phyloP scores from a whole-genome alignment of 2,888 invertebrate species.

The Platynereis dumerilii region DNA sequence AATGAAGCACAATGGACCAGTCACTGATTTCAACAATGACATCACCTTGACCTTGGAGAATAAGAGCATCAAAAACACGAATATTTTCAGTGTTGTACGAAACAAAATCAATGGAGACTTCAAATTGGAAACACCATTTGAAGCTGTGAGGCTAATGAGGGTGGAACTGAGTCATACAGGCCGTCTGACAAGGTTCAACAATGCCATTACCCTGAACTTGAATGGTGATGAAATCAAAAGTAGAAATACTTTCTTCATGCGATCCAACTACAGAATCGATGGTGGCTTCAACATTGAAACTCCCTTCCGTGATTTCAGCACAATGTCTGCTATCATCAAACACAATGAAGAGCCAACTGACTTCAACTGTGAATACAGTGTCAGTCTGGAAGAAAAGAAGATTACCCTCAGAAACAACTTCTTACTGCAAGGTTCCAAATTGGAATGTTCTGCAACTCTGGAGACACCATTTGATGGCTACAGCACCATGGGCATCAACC shows the following conservation, averaged over 20 bases:
- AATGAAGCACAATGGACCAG: background rate
- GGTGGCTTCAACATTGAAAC: constrained; percentile 2
- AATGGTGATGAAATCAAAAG: no score
- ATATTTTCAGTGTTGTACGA: background rate
- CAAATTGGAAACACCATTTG: constrained; percentile 11
- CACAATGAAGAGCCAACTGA: constrained; percentile 27
- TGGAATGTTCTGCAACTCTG: background rate
- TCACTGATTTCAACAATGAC: background rate
- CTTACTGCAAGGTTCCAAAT: background rate
- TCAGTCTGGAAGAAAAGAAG: no score
- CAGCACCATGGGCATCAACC: no score
- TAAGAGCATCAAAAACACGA: background rate
- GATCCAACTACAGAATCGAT: no score
- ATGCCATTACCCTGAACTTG: constrained; percentile 10
- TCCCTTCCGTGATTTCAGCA: constrained; percentile 5
- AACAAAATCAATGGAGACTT: background rate
- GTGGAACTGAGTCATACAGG: constrained; percentile 26
- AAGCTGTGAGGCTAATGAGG: background rate
- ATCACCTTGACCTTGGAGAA: background rate
- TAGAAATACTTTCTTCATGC: no score
- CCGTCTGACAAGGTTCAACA: constrained; percentile 24
- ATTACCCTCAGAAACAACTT: no score
- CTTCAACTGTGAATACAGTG: constrained; percentile 23
- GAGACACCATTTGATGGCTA: no score
- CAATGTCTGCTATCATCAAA: constrained; percentile 10